phyloP scores from a whole-genome alignment of 2,113 vertebrate species.

The Vulpes lagopus region DNA sequence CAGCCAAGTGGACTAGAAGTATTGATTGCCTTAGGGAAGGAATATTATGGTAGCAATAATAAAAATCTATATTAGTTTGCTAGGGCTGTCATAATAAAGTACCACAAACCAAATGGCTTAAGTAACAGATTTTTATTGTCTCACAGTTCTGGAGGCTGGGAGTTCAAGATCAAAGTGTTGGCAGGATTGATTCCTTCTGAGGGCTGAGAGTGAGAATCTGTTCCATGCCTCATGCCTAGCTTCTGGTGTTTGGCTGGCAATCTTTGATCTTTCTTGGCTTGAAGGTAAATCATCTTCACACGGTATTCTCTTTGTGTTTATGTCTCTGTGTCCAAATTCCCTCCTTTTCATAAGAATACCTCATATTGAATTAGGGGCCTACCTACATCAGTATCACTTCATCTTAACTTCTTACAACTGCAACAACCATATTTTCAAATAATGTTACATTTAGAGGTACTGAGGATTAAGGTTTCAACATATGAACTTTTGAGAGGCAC shows the following conservation, averaged over 20 bases:
- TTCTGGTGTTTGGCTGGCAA: background rate
- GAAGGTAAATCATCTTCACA: background rate
- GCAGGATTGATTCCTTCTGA: background rate
- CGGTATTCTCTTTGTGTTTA: background rate
- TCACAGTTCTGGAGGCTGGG: background rate
- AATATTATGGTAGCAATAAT: background rate
- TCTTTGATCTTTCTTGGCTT: constrained; percentile 30
- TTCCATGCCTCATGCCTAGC: background rate
- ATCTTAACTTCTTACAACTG: background rate
- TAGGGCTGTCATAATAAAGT: background rate
- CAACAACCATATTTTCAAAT: background rate
- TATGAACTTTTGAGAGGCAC: background rate
- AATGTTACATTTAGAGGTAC: background rate
- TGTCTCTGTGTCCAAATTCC: background rate
- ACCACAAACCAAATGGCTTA: background rate
- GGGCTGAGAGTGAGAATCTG: background rate
- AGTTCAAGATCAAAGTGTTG: constrained; percentile 14
- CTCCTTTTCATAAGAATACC: background rate
- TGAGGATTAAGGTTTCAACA: background rate
- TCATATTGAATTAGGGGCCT: background rate
- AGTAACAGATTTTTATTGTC: background rate
- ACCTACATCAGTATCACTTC: background rate
- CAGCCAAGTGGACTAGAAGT: background rate
- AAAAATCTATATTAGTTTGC: constrained; percentile 33
- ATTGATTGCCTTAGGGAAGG: background rate